Evolutionary conservation across 2,888 invertebrate species (phyloP), one percentile per base, ranked within the genome.

Genomic region (Epinotia brunnichana): DNA sequence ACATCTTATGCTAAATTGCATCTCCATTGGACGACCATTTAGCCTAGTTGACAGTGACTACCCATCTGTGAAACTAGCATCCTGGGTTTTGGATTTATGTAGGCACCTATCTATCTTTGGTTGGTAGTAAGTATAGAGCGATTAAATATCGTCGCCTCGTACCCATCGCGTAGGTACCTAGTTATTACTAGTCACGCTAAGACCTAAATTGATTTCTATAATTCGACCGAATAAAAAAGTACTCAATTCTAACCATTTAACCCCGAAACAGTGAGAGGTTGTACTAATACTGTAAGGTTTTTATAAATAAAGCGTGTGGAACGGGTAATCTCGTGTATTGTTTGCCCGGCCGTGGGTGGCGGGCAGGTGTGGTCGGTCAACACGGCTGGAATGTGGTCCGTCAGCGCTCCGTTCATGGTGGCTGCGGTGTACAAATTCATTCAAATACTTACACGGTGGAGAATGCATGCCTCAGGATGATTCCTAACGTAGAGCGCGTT

Each of bases 311-410:
- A 54, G 61, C 67, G 48, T 60, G 71, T 71, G 21, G 35, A 35
- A 67, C 54, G 54, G 67, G 68, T 73, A 69, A 73, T 68, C 73
- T 63, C 62, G 15, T 29, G 70, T 59, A 63, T 78, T 79, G 85
- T 86, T 85, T 85, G 85, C 82, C 84, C 79, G 80, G 78, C 77
- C 81, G 75, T 74, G 74, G 74, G 64, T 69, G 72, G 70, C 77
- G 79, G 80, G 84, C 83, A 85, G 85, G 84, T 79, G 80, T 77
- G 77, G 70, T 39, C 73, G 70, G 75, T 75, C 78, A 75, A 77
- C 66, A 72, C 70, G 74, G 73, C 24, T 63, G 80, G 84, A 84
- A 82, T 85, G 80, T 77, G 61, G 77, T 77, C 67, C 77, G 78
- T 80, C 80, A 79, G 78, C 78, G 57, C 17, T 44, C 56, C 53